Conservation (phyloP, 35 echinoderm and acorn worm genomes). For the Anneissia japonica region DNA sequence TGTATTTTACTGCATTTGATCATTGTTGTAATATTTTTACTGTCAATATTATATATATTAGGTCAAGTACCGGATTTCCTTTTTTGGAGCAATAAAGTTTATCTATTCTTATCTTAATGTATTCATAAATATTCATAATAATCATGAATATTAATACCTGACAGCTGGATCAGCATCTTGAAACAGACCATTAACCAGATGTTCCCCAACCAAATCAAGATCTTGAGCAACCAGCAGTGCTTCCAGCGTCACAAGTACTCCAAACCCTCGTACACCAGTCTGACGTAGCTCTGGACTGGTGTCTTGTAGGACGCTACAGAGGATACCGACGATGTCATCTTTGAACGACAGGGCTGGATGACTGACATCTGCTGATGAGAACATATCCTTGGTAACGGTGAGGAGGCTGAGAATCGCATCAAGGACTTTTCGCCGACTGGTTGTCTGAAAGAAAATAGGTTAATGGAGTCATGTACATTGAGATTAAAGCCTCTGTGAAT, state of each 20-base stretch:
- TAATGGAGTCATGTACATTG: too few relatives aligned
- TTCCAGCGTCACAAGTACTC: neutral
- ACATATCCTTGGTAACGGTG: neutral
- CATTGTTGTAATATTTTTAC: too few relatives aligned
- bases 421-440: neutral
- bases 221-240: neutral
- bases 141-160: neutral
- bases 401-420: neutral
- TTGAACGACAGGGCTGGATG: neutral
- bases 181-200: neutral
- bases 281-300: neutral
- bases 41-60: too few relatives aligned
- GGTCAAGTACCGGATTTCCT: too few relatives aligned
- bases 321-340: neutral
- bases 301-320: neutral
- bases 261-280: neutral
- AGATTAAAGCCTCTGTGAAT: too few relatives aligned
- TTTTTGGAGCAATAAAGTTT: too few relatives aligned
- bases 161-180: neutral
- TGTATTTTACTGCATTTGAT: too few relatives aligned
- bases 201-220: neutral
- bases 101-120: too few relatives aligned
- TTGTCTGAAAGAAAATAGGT: neutral
- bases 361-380: neutral
- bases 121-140: too few relatives aligned